Conservation (phyloP, 2,888 invertebrate genomes). For the Maniola hyperantus region DNA sequence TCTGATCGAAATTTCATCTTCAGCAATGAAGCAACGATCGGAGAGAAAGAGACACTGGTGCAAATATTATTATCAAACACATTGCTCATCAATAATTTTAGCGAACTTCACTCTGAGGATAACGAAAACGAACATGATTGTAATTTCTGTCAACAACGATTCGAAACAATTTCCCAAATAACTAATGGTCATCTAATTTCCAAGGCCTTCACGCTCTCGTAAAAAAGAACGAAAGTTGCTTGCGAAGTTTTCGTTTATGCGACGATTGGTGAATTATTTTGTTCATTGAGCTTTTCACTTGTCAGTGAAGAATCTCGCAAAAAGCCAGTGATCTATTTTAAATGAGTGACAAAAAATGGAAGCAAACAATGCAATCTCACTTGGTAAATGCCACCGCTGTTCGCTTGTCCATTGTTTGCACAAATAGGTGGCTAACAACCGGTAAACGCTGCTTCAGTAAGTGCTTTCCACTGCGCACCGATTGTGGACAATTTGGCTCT, state of each 20-base stretch:
- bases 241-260: constrained; percentile 2
- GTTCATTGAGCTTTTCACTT: neutral
- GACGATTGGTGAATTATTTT: neutral
- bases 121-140: neutral
- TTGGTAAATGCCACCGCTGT: constrained; percentile 48
- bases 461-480: constrained; percentile 56
- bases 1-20: too few species aligned
- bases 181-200: neutral
- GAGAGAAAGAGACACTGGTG: too few species aligned
- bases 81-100: too few species aligned
- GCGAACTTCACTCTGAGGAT: neutral
- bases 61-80: too few species aligned
- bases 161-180: neutral
- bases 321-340: constrained; percentile 16
- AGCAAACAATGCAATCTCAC: constrained; percentile 35
- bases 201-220: neutral
- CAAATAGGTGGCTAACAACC: constrained; percentile 58
- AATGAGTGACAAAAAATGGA: constrained; percentile 25
- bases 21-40: too few species aligned
- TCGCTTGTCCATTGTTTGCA: constrained; percentile 55
- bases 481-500: constrained; percentile 60
- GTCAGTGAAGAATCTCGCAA: neutral
- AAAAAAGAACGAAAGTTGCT: constrained; percentile 1
- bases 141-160: neutral
- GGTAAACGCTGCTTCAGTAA: constrained; percentile 50